Percentiles rank a stretch among this genome's conserved stretches.
These are phyloP conservation scores for Xestia c-nigrum DNA, from an alignment of 2,888 invertebrate genomes.

Conservation along the genomic window DNA sequence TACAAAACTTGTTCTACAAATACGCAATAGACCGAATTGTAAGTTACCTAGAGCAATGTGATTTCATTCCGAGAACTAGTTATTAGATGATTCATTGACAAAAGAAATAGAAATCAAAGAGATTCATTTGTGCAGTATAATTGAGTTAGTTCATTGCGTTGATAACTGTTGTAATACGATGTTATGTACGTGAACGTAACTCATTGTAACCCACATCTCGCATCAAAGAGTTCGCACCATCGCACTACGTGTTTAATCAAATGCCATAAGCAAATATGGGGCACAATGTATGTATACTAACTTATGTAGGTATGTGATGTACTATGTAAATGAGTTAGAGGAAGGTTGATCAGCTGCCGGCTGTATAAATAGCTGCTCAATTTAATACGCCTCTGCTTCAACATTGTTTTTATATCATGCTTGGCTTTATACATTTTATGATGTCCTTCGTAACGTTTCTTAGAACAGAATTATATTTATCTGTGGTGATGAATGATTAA, in stretches of 20 bases:
- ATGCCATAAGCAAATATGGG: conserved; percentile 64
- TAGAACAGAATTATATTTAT: conserved; percentile 10
- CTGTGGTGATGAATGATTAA: not conserved
- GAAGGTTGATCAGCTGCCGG: conserved; percentile 79
- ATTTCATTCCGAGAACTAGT: conserved; percentile 40
- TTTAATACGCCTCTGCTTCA: conserved; percentile 70
- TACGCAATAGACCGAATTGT: not conserved
- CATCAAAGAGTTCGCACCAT: conserved; percentile 70
- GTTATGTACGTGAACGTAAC: conserved; percentile 71
- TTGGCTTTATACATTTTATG: conserved; percentile 43
- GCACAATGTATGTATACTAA: conserved; percentile 63
- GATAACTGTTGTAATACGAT: conserved; percentile 63
- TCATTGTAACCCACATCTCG: conserved; percentile 66
- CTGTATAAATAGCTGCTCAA: conserved; percentile 78
- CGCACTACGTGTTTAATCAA: conserved; percentile 71
- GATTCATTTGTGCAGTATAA: conserved; percentile 43
- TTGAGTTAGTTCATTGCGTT: conserved; percentile 57
- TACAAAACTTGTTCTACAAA: conserved; percentile 5
- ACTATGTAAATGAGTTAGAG: conserved; percentile 76
- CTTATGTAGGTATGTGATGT: conserved; percentile 67
- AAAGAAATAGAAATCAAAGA: conserved; percentile 54
- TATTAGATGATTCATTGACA: conserved; percentile 38
- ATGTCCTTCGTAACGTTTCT: conserved; percentile 45
- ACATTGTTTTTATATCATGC: conserved; percentile 65
- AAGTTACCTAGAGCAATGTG: conserved; percentile 18